phyloP scores from a whole-genome alignment of 2,113 vertebrate species.

The Archilochus colubris region DNA sequence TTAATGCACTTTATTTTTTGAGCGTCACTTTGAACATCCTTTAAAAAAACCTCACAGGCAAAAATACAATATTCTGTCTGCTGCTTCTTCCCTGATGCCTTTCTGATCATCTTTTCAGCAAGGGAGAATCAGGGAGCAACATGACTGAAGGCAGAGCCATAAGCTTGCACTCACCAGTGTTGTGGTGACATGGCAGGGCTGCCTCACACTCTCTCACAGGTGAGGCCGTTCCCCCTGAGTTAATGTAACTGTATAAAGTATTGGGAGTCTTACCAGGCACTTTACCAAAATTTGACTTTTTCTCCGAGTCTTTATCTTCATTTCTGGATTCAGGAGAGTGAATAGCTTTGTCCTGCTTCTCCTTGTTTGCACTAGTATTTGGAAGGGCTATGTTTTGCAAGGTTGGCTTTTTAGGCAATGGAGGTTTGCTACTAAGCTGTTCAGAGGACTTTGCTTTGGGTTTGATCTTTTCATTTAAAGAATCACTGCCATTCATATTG shows the following conservation, averaged over 20 bases:
- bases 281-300: conserved; percentile 55
- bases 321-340: conserved; percentile 46
- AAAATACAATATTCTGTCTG: neutral
- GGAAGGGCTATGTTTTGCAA: conserved; percentile 61
- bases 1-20: neutral
- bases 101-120: neutral
- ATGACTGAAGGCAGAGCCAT: neutral
- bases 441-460: conserved; percentile 68
- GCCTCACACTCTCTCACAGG: neutral
- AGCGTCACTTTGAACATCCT: neutral
- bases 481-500: neutral
- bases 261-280: conserved; percentile 79
- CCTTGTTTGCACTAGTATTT: neutral
- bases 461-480: conserved; percentile 64
- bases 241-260: neutral
- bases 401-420: conserved; percentile 71
- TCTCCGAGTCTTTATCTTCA: conserved; percentile 60
- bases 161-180: neutral
- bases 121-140: neutral
- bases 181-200: neutral
- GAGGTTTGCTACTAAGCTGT: conserved; percentile 74
- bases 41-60: conserved; percentile 4
- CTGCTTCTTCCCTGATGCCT: neutral
- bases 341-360: conserved; percentile 57
- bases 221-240: neutral